Base-by-base conservation (phyloP, 2,797 vertebrate species). In the Sebastes flavidus region DNA sequence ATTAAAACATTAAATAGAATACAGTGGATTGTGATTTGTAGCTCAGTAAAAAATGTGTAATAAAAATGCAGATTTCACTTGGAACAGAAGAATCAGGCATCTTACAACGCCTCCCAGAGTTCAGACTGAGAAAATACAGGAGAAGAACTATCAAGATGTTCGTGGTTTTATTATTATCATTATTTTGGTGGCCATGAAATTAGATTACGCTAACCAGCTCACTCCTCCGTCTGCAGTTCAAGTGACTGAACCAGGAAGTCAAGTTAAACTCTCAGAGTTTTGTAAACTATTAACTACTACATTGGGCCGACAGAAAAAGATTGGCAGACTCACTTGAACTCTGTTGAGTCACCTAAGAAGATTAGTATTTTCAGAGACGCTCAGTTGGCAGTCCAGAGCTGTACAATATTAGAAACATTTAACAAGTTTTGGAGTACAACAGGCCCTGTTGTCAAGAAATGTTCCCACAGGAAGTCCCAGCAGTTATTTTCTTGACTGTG, bases 381-480 rank as follows among this genome's bases (percentile, higher is more conserved):
- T 67, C 52, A 59, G 60, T 27, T 75, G 72, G 69, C 63, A 27
- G 72, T 27, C 24, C 69, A 61, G 32, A 75, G 65, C 65, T 20
- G 22, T 16, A 13, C 22, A 36, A 55, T 13, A 67, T 72, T 29
- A 42, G 36, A 66, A 56, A 77, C 61, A 20, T 20, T 70, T 30
- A 61, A 16, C 29, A 61, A 46, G 75, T 49, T 63, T 60, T n/a
- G 34, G 20, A 58, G 54, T 27, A 54, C 73, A 77, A 78, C 74
- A 4, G 82, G 55, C 54, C 29, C 20, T 69, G 83, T 77, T 73
- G 68, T 63, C 2, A 34, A 88, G 82, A 63, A 56, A 61, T 6
- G 83, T 93, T 92, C 90, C 91, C 91, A 92, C 89, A 92, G 85
- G 77, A 89, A 89, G 78, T 76, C 81, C 30, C 38, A 75, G n/a